Evolutionary conservation across 2,797 vertebrate species (phyloP).

Genomic region (Psittacula echo): DNA sequence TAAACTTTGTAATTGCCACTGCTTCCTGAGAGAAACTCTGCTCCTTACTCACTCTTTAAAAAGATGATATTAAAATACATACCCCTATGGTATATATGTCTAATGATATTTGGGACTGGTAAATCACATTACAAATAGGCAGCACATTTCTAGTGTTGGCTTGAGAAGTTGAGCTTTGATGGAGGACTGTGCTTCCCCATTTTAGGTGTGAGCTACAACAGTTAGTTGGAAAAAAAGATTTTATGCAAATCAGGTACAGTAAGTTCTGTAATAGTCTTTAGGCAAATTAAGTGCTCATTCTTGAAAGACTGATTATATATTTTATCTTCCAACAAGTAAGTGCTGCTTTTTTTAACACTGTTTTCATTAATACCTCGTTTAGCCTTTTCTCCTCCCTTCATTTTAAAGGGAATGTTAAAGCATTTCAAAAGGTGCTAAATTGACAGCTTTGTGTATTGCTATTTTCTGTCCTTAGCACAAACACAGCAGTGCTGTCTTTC

Average conservation of each 20-base stretch:
- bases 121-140: neutral
- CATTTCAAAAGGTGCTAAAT: neutral
- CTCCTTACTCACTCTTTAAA: neutral
- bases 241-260: slow-evolving; percentile 46
- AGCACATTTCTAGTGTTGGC: neutral
- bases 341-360: slow-evolving; percentile 10
- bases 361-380: neutral
- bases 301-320: slow-evolving; percentile 42
- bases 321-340: slow-evolving; percentile 30
- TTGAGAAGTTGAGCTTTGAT: neutral
- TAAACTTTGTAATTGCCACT: neutral
- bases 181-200: neutral
- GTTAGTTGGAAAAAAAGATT: neutral
- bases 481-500: neutral
- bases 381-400: neutral
- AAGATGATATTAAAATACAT: neutral
- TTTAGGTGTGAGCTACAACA: neutral
- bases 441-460: neutral
- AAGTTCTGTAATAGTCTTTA: slow-evolving; percentile 36
- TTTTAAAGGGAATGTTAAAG: neutral
- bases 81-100: neutral
- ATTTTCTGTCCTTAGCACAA: neutral
- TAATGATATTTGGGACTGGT: neutral
- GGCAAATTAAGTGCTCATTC: slow-evolving; percentile 44
- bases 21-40: neutral